phyloP scores from a whole-genome alignment of 2,113 vertebrate genomes.

The Callospermophilus lateralis region DNA sequence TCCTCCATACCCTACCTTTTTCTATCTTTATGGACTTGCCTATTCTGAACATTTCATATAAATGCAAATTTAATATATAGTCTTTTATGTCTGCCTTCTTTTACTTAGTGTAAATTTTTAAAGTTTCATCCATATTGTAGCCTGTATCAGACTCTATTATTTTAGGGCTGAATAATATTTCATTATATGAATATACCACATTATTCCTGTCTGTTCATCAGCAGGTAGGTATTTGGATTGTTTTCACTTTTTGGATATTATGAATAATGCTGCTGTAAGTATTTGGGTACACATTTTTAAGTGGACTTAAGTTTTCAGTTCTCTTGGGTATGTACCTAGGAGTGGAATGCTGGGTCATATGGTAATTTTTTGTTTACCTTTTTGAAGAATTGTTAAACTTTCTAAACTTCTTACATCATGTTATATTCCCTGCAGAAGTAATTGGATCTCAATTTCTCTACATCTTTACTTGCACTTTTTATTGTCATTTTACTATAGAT shows the following conservation, averaged over 20 bases:
- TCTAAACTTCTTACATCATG: not conserved
- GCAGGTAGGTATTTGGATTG: not conserved
- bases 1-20: not conserved
- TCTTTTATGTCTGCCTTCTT: not conserved
- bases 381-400: not conserved
- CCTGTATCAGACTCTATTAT: not conserved
- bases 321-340: not conserved
- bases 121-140: not conserved
- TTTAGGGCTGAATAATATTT: not conserved
- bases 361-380: not conserved
- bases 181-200: not conserved
- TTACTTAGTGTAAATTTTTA: not conserved
- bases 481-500: not conserved
- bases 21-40: not conserved
- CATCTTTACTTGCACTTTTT: not conserved
- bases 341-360: not conserved
- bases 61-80: not conserved
- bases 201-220: not conserved
- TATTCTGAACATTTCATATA: not conserved
- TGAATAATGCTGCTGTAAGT: not conserved
- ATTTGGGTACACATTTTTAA: not conserved
- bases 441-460: not conserved
- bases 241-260: not conserved
- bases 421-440: not conserved
- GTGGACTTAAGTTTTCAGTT: not conserved